Evolutionary conservation across 1,140 invertebrate genomes (phyloP).

Genomic region (Drosophila littoralis): DNA sequence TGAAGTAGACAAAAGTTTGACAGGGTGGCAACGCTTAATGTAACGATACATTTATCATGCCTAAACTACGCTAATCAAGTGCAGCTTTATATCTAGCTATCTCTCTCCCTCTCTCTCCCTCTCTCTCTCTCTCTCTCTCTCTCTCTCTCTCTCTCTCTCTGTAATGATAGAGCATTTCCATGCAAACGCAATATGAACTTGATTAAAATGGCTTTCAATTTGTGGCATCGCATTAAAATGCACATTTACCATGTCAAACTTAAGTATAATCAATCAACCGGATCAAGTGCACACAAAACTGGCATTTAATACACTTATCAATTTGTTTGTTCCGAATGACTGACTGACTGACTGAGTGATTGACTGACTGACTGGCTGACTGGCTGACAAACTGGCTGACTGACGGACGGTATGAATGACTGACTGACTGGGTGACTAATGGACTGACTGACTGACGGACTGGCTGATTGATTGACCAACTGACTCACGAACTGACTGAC

Average conservation of each 20-base stretch:
- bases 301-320: neutral
- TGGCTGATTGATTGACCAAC: neutral
- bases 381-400: neutral
- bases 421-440: neutral
- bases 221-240: constrained; percentile 5
- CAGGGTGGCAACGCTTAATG: constrained; percentile 14
- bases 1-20: constrained; percentile 38
- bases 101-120: neutral
- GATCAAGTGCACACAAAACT: neutral
- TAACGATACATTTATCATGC: constrained; percentile 61
- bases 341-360: neutral
- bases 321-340: neutral
- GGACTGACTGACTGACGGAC: neutral
- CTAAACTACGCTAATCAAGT: constrained; percentile 71
- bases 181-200: neutral
- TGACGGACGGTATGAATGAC: no score
- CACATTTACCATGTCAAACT: constrained; percentile 18
- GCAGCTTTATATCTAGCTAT: constrained; percentile 29
- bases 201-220: constrained; percentile 31
- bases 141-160: neutral
- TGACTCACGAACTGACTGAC: neutral
- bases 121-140: neutral
- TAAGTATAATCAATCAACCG: constrained; percentile 31
- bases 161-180: neutral
- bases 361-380: neutral